Evolutionary conservation across 2,113 vertebrate genomes (phyloP).

Genomic region (Tragelaphus buxtoni): DNA sequence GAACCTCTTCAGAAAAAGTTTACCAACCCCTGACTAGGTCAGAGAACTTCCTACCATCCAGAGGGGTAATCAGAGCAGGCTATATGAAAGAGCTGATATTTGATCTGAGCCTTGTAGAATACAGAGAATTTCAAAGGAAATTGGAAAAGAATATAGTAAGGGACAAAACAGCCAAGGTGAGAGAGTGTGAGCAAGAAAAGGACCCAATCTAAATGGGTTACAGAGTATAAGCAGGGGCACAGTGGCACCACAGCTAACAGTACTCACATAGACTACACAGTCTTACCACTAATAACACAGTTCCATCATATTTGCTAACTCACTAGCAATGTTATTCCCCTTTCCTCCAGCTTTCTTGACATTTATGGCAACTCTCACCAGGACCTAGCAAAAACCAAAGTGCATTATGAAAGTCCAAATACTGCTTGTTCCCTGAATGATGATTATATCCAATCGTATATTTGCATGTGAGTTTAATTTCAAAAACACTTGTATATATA

Average conservation of each 20-base stretch:
- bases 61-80: neutral
- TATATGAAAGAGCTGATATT: neutral
- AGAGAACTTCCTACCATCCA: neutral
- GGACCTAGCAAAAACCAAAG: neutral
- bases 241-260: neutral
- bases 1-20: neutral
- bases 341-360: neutral
- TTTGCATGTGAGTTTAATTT: neutral
- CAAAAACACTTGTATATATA: neutral
- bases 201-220: neutral
- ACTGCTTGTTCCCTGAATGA: neutral
- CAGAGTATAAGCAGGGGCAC: neutral
- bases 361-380: neutral
- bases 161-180: neutral
- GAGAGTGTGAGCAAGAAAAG: neutral
- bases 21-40: neutral
- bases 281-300: neutral
- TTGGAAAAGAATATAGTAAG: neutral
- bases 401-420: neutral
- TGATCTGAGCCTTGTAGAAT: neutral
- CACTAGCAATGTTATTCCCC: too few species aligned
- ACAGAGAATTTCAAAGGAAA: neutral
- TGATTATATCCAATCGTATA: neutral
- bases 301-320: neutral
- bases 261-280: neutral